phyloP scores from a whole-genome alignment of 2,113 vertebrate genomes.

The Urocynchramus pylzowi region DNA sequence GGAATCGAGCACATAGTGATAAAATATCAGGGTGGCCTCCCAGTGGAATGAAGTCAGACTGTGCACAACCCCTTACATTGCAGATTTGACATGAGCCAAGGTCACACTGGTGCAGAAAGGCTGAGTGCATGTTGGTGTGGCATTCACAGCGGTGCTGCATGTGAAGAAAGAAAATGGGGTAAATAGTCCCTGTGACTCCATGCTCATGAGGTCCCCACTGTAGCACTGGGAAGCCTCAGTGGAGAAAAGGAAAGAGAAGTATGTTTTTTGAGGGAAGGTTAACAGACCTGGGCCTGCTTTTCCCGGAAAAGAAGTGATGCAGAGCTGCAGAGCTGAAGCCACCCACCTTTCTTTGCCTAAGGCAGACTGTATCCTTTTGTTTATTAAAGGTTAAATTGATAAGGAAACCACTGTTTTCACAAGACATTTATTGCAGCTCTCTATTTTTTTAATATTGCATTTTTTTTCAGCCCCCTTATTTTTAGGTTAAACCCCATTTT shows the following conservation, averaged over 20 bases:
- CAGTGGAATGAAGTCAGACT: neutral
- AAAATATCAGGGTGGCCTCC: neutral
- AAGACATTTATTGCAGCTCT: neutral
- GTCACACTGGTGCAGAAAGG: neutral
- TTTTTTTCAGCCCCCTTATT: neutral
- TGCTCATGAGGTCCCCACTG: neutral
- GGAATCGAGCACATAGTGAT: neutral
- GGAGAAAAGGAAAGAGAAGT: neutral
- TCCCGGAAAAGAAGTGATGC: neutral
- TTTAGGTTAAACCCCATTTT: neutral
- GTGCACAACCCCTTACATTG: neutral
- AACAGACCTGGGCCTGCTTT: neutral
- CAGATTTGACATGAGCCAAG: rapidly evolving
- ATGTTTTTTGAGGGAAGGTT: neutral
- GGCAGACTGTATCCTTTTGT: neutral
- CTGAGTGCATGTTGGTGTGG: rapidly evolving
- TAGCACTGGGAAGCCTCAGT: neutral
- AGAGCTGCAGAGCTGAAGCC: neutral
- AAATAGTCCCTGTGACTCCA: neutral
- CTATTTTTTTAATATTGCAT: neutral
- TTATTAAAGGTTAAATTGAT: neutral
- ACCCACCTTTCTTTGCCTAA: neutral
- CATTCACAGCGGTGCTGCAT: neutral
- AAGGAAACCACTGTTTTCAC: neutral
- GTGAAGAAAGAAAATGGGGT: neutral